A percentile compares a stretch with the other conserved stretches of the same genome.
phyloP scores from a whole-genome alignment of 2,113 vertebrate species.

The Chitala chitala region DNA sequence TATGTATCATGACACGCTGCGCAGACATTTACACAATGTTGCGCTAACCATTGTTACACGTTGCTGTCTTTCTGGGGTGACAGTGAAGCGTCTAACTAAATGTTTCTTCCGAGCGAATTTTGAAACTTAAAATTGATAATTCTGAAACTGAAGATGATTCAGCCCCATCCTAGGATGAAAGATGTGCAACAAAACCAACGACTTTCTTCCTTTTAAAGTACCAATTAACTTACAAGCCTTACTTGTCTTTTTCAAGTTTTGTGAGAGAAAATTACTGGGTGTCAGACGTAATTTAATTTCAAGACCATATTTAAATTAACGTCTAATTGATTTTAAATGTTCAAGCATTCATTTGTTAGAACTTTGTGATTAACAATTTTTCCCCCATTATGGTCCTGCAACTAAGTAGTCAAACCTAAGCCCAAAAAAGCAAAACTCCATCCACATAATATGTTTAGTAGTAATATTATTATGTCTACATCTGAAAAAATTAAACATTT shows the following conservation, averaged over 20 bases:
- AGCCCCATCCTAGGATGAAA: slow-evolving; percentile 20
- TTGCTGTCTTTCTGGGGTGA: neutral
- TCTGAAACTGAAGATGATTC: neutral
- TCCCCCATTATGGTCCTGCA: neutral
- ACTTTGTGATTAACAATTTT: slow-evolving; percentile 20
- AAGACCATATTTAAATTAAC: slow-evolving; percentile 24
- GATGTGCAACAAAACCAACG: slow-evolving; percentile 27
- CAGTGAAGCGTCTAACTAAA: neutral
- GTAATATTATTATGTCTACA: too few species aligned
- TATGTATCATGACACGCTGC: neutral
- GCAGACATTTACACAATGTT: neutral
- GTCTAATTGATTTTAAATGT: slow-evolving; percentile 29
- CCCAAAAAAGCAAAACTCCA: too few species aligned
- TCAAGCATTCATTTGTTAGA: slow-evolving; percentile 20
- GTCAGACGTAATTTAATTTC: slow-evolving; percentile 38
- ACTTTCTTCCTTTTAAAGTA: slow-evolving; percentile 33
- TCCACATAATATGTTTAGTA: too few species aligned
- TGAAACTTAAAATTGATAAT: neutral
- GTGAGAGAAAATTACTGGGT: slow-evolving; percentile 31
- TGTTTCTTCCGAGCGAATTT: neutral
- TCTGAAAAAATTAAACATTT: too few species aligned
- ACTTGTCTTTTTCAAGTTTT: slow-evolving; percentile 37
- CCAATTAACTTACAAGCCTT: slow-evolving; percentile 35
- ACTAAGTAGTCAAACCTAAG: slow-evolving; percentile 5
- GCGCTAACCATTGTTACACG: neutral